Evolutionary conservation across 2,888 invertebrate species (phyloP).

Genomic region (Endotricha flammealis): DNA sequence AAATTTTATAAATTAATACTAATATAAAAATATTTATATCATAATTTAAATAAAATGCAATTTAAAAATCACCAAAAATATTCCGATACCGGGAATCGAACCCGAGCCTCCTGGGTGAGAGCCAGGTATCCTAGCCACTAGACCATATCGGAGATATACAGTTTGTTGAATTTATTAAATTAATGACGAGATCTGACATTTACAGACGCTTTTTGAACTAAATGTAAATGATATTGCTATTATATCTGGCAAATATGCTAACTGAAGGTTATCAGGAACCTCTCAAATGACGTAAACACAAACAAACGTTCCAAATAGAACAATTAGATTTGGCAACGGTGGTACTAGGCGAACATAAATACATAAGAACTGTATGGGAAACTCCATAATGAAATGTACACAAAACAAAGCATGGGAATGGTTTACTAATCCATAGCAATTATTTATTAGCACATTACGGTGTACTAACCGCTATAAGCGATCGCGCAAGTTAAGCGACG

Average conservation of each 20-base stretch:
- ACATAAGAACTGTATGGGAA: slow-evolving; percentile 5
- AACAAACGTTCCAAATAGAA: neutral
- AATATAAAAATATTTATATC: too few species aligned
- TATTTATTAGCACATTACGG: neutral
- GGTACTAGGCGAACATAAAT: neutral
- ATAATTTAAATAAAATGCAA: too few species aligned
- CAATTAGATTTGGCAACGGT: slow-evolving; percentile 4
- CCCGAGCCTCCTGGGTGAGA: slow-evolving; percentile 80
- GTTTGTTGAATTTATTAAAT: too few species aligned
- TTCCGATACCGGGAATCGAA: slow-evolving; percentile 80
- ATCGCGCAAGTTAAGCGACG: too few species aligned
- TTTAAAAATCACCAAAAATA: too few species aligned
- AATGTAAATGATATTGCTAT: neutral
- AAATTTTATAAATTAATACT: too few species aligned
- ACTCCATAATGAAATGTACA: neutral
- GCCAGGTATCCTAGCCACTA: slow-evolving; percentile 81
- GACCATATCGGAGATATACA: slow-evolving; percentile 79
- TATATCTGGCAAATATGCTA: too few species aligned
- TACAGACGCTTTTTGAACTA: too few species aligned
- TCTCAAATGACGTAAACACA: too few species aligned
- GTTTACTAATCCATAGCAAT: neutral
- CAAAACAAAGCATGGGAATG: neutral
- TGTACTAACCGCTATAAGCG: too few species aligned
- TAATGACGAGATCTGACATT: too few species aligned
- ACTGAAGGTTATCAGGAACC: too few species aligned